Evolutionary conservation across 1,140 invertebrate genomes (phyloP), one percentile per base, ranked within the genome.

Genomic region (Mercenaria mercenaria): DNA sequence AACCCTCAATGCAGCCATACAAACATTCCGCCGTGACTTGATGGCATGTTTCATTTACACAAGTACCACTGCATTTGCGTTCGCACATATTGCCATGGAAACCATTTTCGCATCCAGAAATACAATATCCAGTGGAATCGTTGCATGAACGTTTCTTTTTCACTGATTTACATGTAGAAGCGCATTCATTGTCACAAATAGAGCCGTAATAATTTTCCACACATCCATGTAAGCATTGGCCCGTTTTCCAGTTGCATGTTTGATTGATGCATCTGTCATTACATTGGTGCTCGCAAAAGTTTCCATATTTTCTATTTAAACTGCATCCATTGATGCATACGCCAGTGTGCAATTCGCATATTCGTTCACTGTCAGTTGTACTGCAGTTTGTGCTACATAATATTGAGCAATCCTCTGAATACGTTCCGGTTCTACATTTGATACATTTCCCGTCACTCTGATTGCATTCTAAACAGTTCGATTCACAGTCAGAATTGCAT

Each of bases 51-150:
- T 23, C 39, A 18, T 76, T 43, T 39, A 76, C 37, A 77, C 84
- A 86, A 4, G 39, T 37, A 10, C 6, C 20, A 23, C 37, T 86
- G 32, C 84, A 86, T 39, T 20, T 39, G 0, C 6, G 0, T 3
- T 76, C 52, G n/a, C 84, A 86, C 29, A 1, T 59, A 18, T 86
- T 29, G 32, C 84, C 84, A 69, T 72, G 59, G 15, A 37, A 76
- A 10, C 84, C 84, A n/a, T 39, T 26, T 13, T 10, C 39, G 26
- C 84, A 86, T 23, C 50, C 37, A 13, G 20, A 1, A 18, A 34
- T 85, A 26, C 83, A 85, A 20, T 26, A 32, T 29, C 83, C 83
- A 20, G 13, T 56, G 18, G 10, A 15, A 20, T 76, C 11, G 56
- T 85, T 26, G 39, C 83, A 85, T 50, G 4, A 8, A 8, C 11